These are phyloP conservation scores for Piprites chloris DNA, from an alignment of 2,113 vertebrate species.

Conservation along the genomic window DNA sequence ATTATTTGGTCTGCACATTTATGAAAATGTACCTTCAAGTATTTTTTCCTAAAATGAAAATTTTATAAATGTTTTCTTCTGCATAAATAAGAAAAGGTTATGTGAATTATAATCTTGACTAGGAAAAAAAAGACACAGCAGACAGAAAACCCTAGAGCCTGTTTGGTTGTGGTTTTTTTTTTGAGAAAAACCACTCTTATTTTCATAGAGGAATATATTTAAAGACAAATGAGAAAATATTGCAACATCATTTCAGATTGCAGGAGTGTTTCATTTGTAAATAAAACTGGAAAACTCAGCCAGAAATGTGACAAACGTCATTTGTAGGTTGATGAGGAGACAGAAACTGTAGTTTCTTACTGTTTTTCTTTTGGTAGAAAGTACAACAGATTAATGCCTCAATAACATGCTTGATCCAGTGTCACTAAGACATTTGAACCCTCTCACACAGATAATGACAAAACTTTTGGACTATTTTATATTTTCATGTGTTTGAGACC, in stretches of 20 bases:
- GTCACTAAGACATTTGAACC: neutral
- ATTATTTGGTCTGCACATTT: neutral
- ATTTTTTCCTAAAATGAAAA: neutral
- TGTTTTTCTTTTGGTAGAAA: neutral
- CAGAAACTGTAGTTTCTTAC: neutral
- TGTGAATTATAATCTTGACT: neutral
- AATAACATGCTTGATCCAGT: neutral
- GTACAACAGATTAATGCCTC: neutral
- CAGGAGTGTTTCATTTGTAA: neutral
- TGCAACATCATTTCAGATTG: neutral
- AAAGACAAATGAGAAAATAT: neutral
- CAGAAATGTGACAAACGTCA: neutral
- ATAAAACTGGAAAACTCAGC: neutral
- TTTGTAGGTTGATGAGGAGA: neutral
- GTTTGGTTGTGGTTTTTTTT: neutral
- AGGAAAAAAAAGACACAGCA: neutral
- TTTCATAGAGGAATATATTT: neutral
- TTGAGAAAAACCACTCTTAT: neutral
- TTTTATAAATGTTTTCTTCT: neutral
- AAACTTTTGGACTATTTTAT: neutral
- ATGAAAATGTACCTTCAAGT: neutral
- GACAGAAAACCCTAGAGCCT: neutral
- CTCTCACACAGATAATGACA: neutral
- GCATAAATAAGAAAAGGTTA: neutral
- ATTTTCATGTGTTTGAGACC: neutral